phyloP scores from a whole-genome alignment of 2,888 invertebrate species.

The Augochlorella aurata region DNA sequence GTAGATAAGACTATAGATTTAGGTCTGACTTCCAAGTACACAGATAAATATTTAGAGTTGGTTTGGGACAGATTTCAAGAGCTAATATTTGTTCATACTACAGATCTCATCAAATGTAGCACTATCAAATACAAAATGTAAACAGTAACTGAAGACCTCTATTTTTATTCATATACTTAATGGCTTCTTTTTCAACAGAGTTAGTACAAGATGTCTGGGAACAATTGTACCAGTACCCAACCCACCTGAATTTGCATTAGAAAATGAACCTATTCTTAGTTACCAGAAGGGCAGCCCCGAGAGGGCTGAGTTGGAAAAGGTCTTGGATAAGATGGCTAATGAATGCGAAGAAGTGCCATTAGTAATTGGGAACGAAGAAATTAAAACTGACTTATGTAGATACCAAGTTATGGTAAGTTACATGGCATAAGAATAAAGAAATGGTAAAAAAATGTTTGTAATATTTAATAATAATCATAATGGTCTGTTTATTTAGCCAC shows the following conservation, averaged over 20 bases:
- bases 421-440: not conserved
- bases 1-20: constrained; percentile 63
- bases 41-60: constrained; percentile 63
- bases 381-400: constrained; percentile 88
- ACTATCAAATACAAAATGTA: constrained; percentile 14
- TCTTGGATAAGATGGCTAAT: constrained; percentile 86
- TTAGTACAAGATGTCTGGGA: constrained; percentile 83
- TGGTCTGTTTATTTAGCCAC: constrained; percentile 86
- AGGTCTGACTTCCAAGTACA: constrained; percentile 39
- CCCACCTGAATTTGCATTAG: constrained; percentile 86
- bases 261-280: constrained; percentile 91
- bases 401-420: constrained; percentile 88
- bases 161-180: not conserved
- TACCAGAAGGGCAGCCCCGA: constrained; percentile 94
- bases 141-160: not conserved
- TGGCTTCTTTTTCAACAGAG: constrained; percentile 71
- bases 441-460: not conserved
- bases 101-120: constrained; percentile 13
- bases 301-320: constrained; percentile 87
- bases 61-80: constrained; percentile 34
- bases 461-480: not conserved
- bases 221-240: constrained; percentile 87
- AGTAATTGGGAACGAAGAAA: constrained; percentile 96
- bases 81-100: constrained; percentile 46
- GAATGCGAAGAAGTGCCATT: constrained; percentile 94